Conservation (phyloP, 2,888 invertebrate genomes). For the Aquatica leii region DNA sequence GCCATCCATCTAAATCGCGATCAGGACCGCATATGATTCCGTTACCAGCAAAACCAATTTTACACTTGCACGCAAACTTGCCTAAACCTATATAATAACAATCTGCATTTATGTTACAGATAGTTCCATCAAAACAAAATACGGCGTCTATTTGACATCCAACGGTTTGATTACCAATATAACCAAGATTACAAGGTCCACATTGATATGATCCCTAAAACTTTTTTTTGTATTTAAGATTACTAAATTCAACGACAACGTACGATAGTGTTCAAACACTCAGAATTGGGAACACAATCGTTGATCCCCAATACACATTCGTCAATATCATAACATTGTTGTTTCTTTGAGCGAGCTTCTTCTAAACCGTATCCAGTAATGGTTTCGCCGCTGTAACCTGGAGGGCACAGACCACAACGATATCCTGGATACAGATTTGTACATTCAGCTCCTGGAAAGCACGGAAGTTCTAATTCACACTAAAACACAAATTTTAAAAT, state of each 20-base stretch:
- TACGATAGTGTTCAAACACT: slow-evolving; percentile 73
- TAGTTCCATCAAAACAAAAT: slow-evolving; percentile 78
- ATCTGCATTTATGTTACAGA: slow-evolving; percentile 82
- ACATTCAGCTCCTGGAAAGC: slow-evolving; percentile 70
- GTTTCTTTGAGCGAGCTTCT: slow-evolving; percentile 71
- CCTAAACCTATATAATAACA: slow-evolving; percentile 65
- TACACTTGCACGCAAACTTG: slow-evolving; percentile 67
- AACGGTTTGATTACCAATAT: slow-evolving; percentile 80
- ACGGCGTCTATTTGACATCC: slow-evolving; percentile 76
- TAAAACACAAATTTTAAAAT: neutral
- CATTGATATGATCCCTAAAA: slow-evolving; percentile 85
- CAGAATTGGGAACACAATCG: slow-evolving; percentile 79
- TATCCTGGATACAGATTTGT: slow-evolving; percentile 1
- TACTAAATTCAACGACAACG: too few species aligned
- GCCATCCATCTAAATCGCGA: slow-evolving; percentile 90
- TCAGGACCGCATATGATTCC: slow-evolving; percentile 86
- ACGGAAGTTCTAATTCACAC: neutral
- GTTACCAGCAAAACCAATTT: slow-evolving; percentile 92
- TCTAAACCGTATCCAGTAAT: slow-evolving; percentile 62
- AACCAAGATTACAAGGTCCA: slow-evolving; percentile 80
- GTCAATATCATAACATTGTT: slow-evolving; percentile 86
- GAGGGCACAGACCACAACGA: neutral
- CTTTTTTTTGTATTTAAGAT: neutral
- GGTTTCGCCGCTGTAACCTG: neutral
- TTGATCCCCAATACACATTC: slow-evolving; percentile 79